These are phyloP conservation scores for Aphelinus atriplicis DNA, from an alignment of 1,140 invertebrate species.

Conservation along the genomic window DNA sequence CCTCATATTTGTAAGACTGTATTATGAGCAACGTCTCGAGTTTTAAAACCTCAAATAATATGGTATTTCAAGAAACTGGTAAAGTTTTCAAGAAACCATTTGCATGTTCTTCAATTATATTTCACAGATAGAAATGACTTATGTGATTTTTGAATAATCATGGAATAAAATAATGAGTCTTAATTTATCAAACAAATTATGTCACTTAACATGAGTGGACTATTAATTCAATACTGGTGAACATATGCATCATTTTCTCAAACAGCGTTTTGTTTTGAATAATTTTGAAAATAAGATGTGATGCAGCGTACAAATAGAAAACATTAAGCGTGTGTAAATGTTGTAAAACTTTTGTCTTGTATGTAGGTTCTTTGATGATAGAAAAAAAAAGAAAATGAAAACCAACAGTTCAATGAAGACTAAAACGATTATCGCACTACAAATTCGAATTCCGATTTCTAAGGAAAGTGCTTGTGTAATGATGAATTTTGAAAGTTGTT, in stretches of 20 bases:
- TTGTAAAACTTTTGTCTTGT: conserved; percentile 25
- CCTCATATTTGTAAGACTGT: too few relatives aligned
- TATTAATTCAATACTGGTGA: too few relatives aligned
- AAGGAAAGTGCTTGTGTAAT: neutral
- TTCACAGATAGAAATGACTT: conserved; percentile 3
- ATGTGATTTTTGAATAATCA: conserved; percentile 5
- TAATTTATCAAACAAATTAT: too few relatives aligned
- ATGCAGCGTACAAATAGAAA: conserved; percentile 50
- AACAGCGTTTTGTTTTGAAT: neutral
- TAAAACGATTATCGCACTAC: neutral
- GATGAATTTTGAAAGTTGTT: neutral
- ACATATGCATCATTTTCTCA: neutral
- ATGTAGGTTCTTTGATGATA: conserved; percentile 2
- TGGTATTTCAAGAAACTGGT: too few relatives aligned
- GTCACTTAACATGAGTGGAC: too few relatives aligned
- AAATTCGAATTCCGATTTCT: neutral
- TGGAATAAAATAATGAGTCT: conserved; percentile 1
- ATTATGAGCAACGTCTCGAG: too few relatives aligned
- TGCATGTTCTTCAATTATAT: too few relatives aligned
- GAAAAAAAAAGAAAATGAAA: conserved; percentile 32
- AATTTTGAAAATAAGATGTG: conserved; percentile 40
- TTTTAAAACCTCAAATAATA: too few relatives aligned
- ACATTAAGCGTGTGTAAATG: conserved; percentile 35
- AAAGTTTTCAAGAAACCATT: too few relatives aligned
- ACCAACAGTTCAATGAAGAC: neutral